Conservation (phyloP, 2,113 vertebrate genomes). For the Pseudonaja textilis region DNA sequence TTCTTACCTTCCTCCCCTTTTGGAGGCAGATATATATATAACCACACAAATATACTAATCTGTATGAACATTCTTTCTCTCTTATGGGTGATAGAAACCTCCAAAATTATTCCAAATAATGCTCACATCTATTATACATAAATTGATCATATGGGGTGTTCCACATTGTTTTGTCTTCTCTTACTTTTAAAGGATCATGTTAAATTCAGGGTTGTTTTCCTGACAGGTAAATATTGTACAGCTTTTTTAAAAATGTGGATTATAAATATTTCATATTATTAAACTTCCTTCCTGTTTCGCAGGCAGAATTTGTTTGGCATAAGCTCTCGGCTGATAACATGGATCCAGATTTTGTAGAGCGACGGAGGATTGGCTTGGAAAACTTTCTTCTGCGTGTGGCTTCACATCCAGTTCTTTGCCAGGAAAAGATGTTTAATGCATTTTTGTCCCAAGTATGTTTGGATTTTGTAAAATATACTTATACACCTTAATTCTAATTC, state of each 20-base stretch:
- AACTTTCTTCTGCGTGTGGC: slow-evolving; percentile 93
- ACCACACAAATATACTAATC: neutral
- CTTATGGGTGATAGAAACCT: neutral
- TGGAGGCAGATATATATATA: neutral
- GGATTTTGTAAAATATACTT: neutral
- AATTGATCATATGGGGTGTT: neutral
- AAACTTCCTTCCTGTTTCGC: slow-evolving; percentile 50
- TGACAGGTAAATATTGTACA: neutral
- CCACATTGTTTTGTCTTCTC: neutral
- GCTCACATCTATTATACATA: neutral
- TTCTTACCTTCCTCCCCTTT: neutral
- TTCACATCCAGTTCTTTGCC: slow-evolving; percentile 86
- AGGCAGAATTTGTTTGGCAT: slow-evolving; percentile 99
- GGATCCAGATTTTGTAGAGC: slow-evolving; percentile 97
- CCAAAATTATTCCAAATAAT: neutral
- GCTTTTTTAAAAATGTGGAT: neutral
- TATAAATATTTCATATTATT: neutral
- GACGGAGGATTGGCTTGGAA: slow-evolving; percentile 91
- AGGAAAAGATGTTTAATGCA: slow-evolving; percentile 86
- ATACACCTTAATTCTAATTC: neutral
- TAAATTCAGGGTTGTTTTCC: neutral
- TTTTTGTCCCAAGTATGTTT: slow-evolving; percentile 88
- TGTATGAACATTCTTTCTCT: neutral
- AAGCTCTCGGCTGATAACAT: slow-evolving; percentile 96
- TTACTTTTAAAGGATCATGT: neutral